Base-by-base conservation (phyloP, 30 jellyfish, hydroid and myxozoan species). In the Euphysa ruthae region DNA sequence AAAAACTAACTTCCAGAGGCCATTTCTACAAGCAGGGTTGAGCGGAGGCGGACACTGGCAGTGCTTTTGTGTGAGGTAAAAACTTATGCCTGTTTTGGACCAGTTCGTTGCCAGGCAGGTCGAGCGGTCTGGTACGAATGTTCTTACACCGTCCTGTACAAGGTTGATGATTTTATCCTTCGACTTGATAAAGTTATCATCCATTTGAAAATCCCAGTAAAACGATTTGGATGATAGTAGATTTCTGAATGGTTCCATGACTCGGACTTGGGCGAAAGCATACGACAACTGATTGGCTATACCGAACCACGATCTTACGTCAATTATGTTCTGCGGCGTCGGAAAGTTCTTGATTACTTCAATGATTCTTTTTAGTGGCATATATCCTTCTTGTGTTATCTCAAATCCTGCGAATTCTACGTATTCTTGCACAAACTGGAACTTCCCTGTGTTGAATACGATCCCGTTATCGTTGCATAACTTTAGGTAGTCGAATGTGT, bases 321-420 rank as follows among this genome's bases (percentile, higher is more conserved):
- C n/a, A n/a, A n/a, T n/a, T n/a, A n/a, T 16, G 80, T 30, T 32
- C 25, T 35, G 49, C 64, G 1, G 80, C 79, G 4, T 27, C 62
- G 19, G 56, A 2, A 42, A 71, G 20, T 4, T 56, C 1, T n/a
- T n/a, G n/a, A n/a, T n/a, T n/a, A n/a, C n/a, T n/a, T n/a, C n/a
- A n/a, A n/a, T n/a, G n/a, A n/a, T n/a, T n/a, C n/a, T 27, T 22
- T n/a, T 30, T 38, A 60, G 2, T n/a, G 92, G 93, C 15, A 30
- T 29, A 46, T 19, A 25, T 1, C 84, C 84, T 2, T 71, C 83
- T 14, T 18, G 8, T 6, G 84, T 72, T 23, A 79, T 35, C 58
- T 34, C 75, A 46, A 79, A 71, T 19, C 93, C 92, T 3, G 93
- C 83, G 49, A 78, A 78, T 23, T 77, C n/a, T 90, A 54, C 86